phyloP scores from a whole-genome alignment of 2,113 vertebrate genomes.

The Procavia capensis region DNA sequence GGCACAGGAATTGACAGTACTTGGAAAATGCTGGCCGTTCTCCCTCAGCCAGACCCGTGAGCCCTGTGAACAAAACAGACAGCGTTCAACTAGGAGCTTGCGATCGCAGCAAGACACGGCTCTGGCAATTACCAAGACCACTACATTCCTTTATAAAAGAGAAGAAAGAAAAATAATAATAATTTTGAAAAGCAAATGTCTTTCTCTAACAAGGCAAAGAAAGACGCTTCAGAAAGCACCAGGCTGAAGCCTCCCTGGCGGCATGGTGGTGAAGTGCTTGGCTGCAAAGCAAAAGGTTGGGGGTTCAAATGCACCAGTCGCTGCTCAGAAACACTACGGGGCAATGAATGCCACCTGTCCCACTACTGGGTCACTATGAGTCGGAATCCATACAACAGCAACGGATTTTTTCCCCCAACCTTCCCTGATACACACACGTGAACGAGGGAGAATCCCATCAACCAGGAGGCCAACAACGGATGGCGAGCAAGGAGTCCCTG shows the following conservation, averaged over 20 bases:
- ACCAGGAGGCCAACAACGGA: neutral
- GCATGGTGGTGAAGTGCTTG: too few species aligned
- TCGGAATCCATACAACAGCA: too few species aligned
- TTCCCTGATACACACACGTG: neutral
- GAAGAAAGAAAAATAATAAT: neutral
- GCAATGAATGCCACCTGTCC: too few species aligned
- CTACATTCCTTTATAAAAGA: neutral
- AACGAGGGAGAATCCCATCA: neutral
- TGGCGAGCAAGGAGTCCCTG: accelerated
- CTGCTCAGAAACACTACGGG: too few species aligned
- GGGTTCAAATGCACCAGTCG: too few species aligned
- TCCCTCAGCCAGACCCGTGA: slow-evolving; percentile 96
- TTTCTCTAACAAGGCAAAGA: neutral
- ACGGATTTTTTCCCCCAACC: too few species aligned
- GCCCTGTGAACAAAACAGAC: slow-evolving; percentile 88
- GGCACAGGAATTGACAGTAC: slow-evolving; percentile 94
- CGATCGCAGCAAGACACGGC: neutral
- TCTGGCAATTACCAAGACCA: neutral
- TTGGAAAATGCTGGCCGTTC: slow-evolving; percentile 94
- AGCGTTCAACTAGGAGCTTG: slow-evolving; percentile 19
- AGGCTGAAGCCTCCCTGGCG: neutral
- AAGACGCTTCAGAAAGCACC: neutral
- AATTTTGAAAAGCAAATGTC: neutral
- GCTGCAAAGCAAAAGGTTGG: too few species aligned
- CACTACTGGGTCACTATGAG: too few species aligned